Evolutionary conservation across 2,113 vertebrate genomes (phyloP).

Genomic region (Mirounga angustirostris): DNA sequence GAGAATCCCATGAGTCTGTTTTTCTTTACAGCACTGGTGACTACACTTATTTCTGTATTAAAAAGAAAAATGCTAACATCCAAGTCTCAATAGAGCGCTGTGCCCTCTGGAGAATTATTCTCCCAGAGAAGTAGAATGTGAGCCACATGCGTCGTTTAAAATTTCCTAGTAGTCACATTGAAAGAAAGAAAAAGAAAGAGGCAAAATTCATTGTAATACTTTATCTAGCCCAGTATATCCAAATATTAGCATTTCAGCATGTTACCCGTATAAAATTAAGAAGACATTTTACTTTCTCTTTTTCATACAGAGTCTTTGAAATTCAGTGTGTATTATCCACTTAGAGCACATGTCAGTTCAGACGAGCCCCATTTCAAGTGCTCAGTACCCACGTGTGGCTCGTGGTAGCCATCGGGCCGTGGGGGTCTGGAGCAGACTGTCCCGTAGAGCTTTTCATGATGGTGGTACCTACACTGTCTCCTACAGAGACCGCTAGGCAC

Average conservation of each 20-base stretch:
- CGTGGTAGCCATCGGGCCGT: not conserved
- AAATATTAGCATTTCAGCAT: slow-evolving; percentile 45
- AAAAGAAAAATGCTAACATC: slow-evolving; percentile 5
- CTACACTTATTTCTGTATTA: not conserved
- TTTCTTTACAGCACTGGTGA: not conserved
- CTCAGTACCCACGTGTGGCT: not conserved
- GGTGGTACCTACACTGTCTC: not conserved
- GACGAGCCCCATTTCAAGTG: not conserved
- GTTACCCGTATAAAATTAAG: not conserved
- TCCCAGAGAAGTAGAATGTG: not conserved
- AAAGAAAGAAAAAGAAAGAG: slow-evolving; percentile 33
- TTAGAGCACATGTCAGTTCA: not conserved
- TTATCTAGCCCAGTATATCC: not conserved
- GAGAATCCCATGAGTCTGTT: not conserved
- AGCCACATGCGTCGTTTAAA: not conserved
- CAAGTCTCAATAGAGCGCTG: not conserved
- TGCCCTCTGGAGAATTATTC: not conserved
- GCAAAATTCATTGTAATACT: not conserved
- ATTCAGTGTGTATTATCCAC: not conserved
- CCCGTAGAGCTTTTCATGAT: not conserved
- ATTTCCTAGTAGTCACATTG: not conserved
- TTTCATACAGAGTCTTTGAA: not conserved
- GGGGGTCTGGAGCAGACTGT: not conserved
- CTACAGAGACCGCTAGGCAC: not conserved
- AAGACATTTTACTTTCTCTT: not conserved